A percentile compares a stretch with the other conserved stretches of the same genome.
phyloP scores from a whole-genome alignment of 2,797 vertebrate species.

The Synaphobranchus kaupii region DNA sequence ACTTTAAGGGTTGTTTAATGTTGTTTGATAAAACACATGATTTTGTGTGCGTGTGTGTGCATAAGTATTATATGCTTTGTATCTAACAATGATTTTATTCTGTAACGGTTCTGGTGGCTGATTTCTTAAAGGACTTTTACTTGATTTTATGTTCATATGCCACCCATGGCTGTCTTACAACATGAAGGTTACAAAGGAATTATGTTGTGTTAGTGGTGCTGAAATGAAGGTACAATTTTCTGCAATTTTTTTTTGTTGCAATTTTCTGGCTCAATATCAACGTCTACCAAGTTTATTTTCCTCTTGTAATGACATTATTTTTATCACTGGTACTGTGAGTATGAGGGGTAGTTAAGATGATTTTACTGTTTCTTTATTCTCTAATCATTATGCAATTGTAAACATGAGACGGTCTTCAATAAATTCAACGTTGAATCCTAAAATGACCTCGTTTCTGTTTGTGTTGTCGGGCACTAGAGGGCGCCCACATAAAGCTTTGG shows the following conservation, averaged over 20 bases:
- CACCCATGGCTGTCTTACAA: not conserved
- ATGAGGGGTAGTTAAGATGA: not conserved
- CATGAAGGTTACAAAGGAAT: not conserved
- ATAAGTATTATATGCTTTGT: not conserved
- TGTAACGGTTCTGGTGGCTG: not conserved
- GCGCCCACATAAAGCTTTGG: not conserved
- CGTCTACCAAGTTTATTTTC: not conserved
- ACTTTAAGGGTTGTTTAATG: no score
- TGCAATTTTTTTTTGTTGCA: no score
- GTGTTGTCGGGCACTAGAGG: conserved; percentile 22
- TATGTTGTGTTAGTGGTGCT: not conserved
- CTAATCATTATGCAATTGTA: not conserved
- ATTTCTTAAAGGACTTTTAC: not conserved
- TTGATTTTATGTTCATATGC: not conserved
- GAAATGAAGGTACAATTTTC: not conserved
- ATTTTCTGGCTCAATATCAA: not conserved
- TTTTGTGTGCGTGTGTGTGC: not conserved
- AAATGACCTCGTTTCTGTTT: not conserved
- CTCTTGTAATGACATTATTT: not conserved
- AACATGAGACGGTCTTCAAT: not conserved
- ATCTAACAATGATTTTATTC: not conserved
- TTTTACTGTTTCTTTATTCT: not conserved
- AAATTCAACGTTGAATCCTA: not conserved
- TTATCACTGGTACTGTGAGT: not conserved
- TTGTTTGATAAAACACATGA: not conserved